A percentile compares a stretch with the other conserved stretches of the same genome.
These are phyloP conservation scores for Sitobion miscanthi DNA, from an alignment of 1,140 invertebrate genomes.

Conservation along the genomic window DNA sequence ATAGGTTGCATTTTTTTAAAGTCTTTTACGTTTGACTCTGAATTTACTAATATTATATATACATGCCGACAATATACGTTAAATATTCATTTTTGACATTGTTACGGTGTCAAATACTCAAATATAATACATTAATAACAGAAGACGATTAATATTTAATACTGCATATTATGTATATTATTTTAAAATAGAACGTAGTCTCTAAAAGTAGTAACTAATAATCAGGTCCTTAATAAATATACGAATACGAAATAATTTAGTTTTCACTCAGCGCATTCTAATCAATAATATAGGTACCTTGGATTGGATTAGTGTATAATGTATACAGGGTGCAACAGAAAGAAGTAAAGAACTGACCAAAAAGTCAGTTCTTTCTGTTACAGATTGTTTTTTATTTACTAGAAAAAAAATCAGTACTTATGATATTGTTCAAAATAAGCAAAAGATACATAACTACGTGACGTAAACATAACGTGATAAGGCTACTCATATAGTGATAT, in stretches of 20 bases:
- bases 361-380: no score
- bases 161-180: neutral
- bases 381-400: neutral
- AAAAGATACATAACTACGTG: neutral
- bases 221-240: neutral
- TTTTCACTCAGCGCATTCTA: neutral
- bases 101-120: neutral
- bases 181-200: neutral
- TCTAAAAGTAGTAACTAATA: neutral
- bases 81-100: neutral
- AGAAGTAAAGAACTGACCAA: no score
- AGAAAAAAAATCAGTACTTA: neutral
- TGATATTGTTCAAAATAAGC: neutral
- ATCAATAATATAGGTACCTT: neutral
- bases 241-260: no score
- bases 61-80: neutral
- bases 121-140: neutral
- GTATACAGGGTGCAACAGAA: no score
- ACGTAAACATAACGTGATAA: neutral
- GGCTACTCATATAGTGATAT: neutral
- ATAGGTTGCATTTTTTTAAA: neutral
- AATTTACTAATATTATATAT: neutral
- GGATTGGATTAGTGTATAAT: no score
- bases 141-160: neutral
- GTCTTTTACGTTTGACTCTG: neutral